phyloP scores from a whole-genome alignment of 2,888 invertebrate genomes.

The Perizoma affinitatum region DNA sequence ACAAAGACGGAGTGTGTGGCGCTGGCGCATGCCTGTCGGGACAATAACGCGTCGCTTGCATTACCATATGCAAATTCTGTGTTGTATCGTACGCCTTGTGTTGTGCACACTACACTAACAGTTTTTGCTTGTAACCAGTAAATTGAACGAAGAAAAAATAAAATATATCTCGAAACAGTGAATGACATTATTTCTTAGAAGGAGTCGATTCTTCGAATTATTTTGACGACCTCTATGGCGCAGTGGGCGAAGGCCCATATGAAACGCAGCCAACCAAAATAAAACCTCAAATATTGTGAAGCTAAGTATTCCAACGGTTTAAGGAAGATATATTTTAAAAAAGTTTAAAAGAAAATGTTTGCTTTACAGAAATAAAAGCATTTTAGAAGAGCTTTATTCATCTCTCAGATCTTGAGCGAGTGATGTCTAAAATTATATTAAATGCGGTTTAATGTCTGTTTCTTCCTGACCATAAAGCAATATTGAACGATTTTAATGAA shows the following conservation, averaged over 20 bases:
- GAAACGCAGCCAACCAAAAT: too few relatives aligned
- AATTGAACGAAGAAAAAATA: constrained; percentile 46
- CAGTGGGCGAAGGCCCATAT: too few relatives aligned
- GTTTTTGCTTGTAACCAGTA: constrained; percentile 65
- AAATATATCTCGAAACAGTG: constrained; percentile 34
- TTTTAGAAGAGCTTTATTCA: constrained; percentile 39
- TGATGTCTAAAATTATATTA: constrained; percentile 57
- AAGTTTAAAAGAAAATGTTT: too few relatives aligned
- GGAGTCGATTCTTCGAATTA: constrained; percentile 25
- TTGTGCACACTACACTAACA: constrained; percentile 59
- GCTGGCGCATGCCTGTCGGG: constrained; percentile 42
- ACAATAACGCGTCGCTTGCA: constrained; percentile 53
- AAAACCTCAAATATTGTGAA: neutral
- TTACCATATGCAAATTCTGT: constrained; percentile 72
- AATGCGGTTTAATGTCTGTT: constrained; percentile 61
- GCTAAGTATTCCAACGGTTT: neutral
- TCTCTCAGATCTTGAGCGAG: constrained; percentile 54
- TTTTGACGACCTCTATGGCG: neutral
- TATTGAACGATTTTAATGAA: constrained; percentile 51
- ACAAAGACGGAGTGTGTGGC: constrained; percentile 55
- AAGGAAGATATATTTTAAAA: too few relatives aligned
- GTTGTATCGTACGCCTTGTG: constrained; percentile 58
- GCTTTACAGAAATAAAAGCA: constrained; percentile 30
- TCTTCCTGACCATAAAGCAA: constrained; percentile 64
- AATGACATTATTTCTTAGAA: constrained; percentile 36